These are phyloP conservation scores for Sanderia malayensis DNA, from an alignment of 30 jellyfish, hydroid and myxozoan genomes.

Conservation along the genomic window DNA sequence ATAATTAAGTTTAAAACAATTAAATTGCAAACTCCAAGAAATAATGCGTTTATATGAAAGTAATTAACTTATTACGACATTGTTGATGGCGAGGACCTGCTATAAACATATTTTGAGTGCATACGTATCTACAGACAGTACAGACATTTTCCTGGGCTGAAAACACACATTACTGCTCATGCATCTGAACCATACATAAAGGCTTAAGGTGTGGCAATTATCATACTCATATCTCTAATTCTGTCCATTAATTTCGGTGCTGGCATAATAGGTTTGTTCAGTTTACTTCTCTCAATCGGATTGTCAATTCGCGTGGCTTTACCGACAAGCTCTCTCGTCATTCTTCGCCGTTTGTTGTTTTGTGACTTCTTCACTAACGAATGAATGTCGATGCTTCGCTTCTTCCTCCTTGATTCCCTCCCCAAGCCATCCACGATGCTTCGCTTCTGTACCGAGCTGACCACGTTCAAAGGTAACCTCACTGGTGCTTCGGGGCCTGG, in stretches of 20 bases:
- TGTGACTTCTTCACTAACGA: not conserved
- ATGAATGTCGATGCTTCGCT: slow-evolving; percentile 20
- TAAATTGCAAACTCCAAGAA: too few species aligned
- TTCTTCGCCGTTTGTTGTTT: not conserved
- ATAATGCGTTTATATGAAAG: too few species aligned
- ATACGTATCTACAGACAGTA: too few species aligned
- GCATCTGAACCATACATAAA: not conserved
- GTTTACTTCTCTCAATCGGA: slow-evolving; percentile 78
- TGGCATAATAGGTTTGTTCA: slow-evolving; percentile 69
- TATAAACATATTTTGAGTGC: too few species aligned
- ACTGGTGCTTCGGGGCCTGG: slow-evolving; percentile 43
- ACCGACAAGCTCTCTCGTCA: slow-evolving; percentile 62
- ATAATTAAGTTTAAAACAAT: too few species aligned
- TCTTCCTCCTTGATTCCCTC: slow-evolving; percentile 8
- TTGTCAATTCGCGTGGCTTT: slow-evolving; percentile 59
- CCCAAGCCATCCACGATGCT: slow-evolving; percentile 6
- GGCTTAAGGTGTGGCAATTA: slow-evolving; percentile 79
- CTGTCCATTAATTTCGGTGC: slow-evolving; percentile 95
- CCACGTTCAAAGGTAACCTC: slow-evolving; percentile 30
- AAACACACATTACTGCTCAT: too few species aligned
- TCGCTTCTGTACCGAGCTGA: slow-evolving; percentile 43
- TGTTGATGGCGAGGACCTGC: too few species aligned
- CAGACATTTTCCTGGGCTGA: too few species aligned
- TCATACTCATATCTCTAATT: slow-evolving; percentile 92
- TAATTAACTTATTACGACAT: too few species aligned